phyloP scores from a whole-genome alignment of 2,888 invertebrate genomes.

The Girardia tigrina region DNA sequence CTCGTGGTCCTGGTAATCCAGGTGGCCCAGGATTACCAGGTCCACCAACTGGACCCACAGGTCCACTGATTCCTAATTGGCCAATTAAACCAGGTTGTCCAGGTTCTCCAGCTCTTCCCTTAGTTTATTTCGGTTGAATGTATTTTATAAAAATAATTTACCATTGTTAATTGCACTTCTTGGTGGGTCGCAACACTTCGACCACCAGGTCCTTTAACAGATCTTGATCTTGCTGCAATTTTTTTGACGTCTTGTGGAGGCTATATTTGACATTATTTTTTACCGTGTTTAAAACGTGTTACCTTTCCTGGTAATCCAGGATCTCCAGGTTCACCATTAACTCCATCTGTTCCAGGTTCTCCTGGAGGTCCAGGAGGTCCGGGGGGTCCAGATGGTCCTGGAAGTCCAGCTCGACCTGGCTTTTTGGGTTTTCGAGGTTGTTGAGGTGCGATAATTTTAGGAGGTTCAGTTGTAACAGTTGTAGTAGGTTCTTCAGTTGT shows the following conservation, averaged over 20 bases:
- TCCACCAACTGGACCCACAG: not conserved
- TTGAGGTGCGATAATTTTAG: not conserved
- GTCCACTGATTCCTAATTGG: not conserved
- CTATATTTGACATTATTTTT: not conserved
- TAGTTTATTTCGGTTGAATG: not conserved
- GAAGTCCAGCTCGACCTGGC: not conserved
- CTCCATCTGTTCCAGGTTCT: not conserved
- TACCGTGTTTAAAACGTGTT: not conserved
- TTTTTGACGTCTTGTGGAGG: not conserved
- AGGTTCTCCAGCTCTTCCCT: not conserved
- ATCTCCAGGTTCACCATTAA: not conserved
- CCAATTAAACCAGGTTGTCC: not conserved
- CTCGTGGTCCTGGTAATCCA: not conserved
- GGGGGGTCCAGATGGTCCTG: not conserved
- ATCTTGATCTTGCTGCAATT: not conserved
- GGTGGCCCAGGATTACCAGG: not conserved
- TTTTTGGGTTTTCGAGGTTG: not conserved
- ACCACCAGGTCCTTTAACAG: slow-evolving; percentile 8
- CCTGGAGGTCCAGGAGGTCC: slow-evolving; percentile 20
- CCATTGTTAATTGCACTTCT: not conserved
- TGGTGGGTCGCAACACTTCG: not conserved
- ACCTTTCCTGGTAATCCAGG: slow-evolving; percentile 16
- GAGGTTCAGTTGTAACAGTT: not conserved
- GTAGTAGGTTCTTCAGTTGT: not conserved
- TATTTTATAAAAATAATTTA: not conserved